These are phyloP conservation scores for Candoia aspera DNA, from an alignment of 2,113 vertebrate species.

Conservation along the genomic window DNA sequence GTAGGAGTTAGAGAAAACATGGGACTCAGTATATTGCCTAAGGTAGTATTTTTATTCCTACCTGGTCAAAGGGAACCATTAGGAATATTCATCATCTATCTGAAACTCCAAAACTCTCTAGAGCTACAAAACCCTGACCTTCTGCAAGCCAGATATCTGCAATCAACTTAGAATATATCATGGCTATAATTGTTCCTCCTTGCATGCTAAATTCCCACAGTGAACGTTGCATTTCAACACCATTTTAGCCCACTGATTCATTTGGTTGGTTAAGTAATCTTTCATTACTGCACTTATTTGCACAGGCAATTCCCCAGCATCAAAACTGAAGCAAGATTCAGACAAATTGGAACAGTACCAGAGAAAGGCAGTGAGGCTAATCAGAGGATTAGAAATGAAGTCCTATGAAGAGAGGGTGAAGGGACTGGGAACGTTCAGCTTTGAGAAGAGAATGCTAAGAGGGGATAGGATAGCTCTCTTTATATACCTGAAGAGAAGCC, in stretches of 20 bases:
- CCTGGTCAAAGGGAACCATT: neutral
- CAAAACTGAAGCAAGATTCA: neutral
- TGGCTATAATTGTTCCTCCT: neutral
- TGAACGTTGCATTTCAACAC: conserved; percentile 1
- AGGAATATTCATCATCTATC: neutral
- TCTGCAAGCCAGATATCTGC: neutral
- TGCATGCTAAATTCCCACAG: neutral
- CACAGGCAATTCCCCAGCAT: neutral
- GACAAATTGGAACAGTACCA: neutral
- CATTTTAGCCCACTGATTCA: neutral
- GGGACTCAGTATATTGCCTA: neutral
- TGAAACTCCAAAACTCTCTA: neutral
- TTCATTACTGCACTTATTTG: neutral
- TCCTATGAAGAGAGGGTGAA: neutral
- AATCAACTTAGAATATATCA: neutral
- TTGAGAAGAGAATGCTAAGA: neutral
- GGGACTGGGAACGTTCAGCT: neutral
- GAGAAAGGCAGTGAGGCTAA: neutral
- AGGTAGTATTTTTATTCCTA: neutral
- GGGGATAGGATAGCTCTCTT: neutral
- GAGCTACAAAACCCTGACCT: neutral
- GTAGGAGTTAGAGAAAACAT: neutral
- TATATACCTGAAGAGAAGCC: neutral
- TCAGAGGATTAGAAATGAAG: neutral
- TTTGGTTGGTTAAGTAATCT: neutral